phyloP scores from a whole-genome alignment of 2,113 vertebrate species.

The Vulpes ferrilata region DNA sequence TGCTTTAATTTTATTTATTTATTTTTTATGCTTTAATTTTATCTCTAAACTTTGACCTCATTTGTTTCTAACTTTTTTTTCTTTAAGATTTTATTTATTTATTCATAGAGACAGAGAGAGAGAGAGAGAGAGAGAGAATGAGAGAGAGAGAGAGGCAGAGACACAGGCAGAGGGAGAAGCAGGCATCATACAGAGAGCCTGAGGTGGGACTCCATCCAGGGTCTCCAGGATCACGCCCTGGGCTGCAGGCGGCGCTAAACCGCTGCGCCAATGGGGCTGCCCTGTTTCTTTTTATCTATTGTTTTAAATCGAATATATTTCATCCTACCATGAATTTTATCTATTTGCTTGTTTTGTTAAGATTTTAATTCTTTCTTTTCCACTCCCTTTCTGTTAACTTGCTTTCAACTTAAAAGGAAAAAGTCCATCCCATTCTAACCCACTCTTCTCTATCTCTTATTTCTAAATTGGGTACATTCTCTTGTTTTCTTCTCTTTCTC shows the following conservation, averaged over 20 bases:
- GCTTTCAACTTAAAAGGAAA: not conserved
- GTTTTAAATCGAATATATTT: slow-evolving; percentile 22
- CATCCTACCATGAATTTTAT: not conserved
- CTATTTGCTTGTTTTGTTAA: not conserved
- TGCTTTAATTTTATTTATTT: not conserved
- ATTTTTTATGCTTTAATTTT: not conserved
- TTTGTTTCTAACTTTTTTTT: not conserved
- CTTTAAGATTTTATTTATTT: too few species aligned
- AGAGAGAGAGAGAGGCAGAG: too few species aligned
- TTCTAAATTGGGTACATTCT: not conserved
- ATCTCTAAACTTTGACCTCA: not conserved
- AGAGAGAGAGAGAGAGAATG: too few species aligned
- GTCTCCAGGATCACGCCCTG: too few species aligned
- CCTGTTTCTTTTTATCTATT: not conserved
- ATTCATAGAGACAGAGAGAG: too few species aligned
- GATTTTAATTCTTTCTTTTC: not conserved
- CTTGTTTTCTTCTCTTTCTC: not conserved
- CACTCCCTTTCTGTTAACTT: not conserved
- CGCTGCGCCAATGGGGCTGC: too few species aligned
- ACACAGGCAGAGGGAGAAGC: too few species aligned
- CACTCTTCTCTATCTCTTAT: not conserved
- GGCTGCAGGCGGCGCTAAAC: too few species aligned
- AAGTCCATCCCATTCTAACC: not conserved
- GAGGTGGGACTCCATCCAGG: too few species aligned
- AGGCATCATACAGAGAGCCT: too few species aligned